Conservation (phyloP, 2,888 invertebrate species). For the Rhagonycha lutea region DNA sequence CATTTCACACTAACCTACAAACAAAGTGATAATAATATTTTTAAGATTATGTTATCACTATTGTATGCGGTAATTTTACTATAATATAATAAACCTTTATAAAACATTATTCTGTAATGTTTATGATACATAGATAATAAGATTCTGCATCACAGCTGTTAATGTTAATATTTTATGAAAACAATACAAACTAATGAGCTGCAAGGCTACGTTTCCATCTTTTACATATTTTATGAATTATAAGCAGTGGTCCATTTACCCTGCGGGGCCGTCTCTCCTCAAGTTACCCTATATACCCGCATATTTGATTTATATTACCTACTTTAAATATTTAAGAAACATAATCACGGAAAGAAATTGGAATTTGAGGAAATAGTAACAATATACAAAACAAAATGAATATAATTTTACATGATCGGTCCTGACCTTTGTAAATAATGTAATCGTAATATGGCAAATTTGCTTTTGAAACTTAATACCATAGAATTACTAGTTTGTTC, state of each 20-base stretch:
- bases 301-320: neutral
- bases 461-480: constrained; percentile 9
- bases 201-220: too few species aligned
- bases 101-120: too few species aligned
- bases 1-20: too few species aligned
- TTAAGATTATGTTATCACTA: too few species aligned
- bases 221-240: neutral
- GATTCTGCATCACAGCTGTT: too few species aligned
- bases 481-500: constrained; percentile 11
- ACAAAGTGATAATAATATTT: too few species aligned
- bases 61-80: too few species aligned
- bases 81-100: too few species aligned
- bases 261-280: neutral
- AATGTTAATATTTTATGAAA: too few species aligned
- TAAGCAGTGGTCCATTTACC: neutral
- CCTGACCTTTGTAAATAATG: constrained; percentile 8
- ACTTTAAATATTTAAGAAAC: neutral
- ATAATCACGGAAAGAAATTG: neutral
- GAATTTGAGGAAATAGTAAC: constrained; percentile 1
- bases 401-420: constrained; percentile 14
- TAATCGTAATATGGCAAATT: constrained; percentile 7
- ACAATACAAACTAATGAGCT: too few species aligned
- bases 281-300: neutral
- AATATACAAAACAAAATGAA: constrained; percentile 10
- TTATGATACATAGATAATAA: too few species aligned